Base-by-base conservation (phyloP, 1,140 invertebrate genomes). In the Battus philenor region DNA sequence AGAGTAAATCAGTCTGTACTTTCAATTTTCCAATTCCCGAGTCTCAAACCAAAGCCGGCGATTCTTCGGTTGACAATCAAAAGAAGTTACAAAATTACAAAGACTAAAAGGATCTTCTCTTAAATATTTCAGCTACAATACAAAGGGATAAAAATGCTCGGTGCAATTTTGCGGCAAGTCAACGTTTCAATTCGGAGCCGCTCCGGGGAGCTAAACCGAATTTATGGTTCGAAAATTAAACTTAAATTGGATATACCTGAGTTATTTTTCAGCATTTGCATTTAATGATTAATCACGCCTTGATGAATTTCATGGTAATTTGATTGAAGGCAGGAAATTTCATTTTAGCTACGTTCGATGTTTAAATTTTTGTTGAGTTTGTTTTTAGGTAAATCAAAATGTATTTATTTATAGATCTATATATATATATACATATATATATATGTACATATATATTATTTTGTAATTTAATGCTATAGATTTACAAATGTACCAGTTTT, bases 181-280 rank as follows among this genome's bases (percentile, higher is more conserved):
- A 54, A 30, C 54, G 68, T 68, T 64, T 70, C 74, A 75, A 69
- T 73, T 68, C 67, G 54, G 60, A 59, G 54, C 54, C 70, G 66
- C 72, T 65, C 59, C 65, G 69, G 71, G 72, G 67, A 78, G 72
- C 74, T 70, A 84, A 81, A 84, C 75, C 65, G 70, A 81, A 81
- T 84, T 84, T 84, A 74, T 75, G 71, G 55, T 75, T 74, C 62
- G 67, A 80, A 84, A 81, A 81, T 84, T 80, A 81, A 84, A 84
- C 69, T 76, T 73, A 84, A 81, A 84, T 81, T 81, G 75, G 67
- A 75, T 76, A 75, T 76, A 53, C 53, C 60, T 50, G 63, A 57
- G 73, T 71, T 78, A 80, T 78, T 77, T 80, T 81, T 79, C 67
- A 60, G 36, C 36, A 53, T 62, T 66, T 59, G 44, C 48, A 57